Evolutionary conservation across 2,797 vertebrate genomes (phyloP).

Genomic region (Myotis findleyi): DNA sequence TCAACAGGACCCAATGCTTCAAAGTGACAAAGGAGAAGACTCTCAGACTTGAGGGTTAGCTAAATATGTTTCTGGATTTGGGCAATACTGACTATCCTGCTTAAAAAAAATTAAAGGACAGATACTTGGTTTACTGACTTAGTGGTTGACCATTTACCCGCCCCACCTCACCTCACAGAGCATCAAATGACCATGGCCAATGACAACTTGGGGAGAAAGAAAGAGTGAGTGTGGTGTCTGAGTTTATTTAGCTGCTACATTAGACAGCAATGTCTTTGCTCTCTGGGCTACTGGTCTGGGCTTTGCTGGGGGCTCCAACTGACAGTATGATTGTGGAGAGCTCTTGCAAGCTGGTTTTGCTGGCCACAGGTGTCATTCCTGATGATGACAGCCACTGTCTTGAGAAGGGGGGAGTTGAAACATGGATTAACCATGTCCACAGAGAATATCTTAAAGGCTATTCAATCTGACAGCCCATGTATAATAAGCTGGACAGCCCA

Average conservation of each 20-base stretch:
- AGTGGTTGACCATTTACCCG: background rate
- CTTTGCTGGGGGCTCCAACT: slow-evolving; percentile 7
- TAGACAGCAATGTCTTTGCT: slow-evolving; percentile 60
- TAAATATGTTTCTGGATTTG: slow-evolving; percentile 23
- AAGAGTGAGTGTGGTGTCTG: background rate
- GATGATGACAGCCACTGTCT: slow-evolving; percentile 65
- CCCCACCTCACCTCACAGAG: background rate
- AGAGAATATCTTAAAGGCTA: slow-evolving; percentile 42
- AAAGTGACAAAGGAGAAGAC: slow-evolving; percentile 24
- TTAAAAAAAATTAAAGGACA: background rate
- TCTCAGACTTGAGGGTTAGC: background rate
- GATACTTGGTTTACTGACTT: background rate
- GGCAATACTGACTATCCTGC: background rate
- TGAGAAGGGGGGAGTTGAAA: slow-evolving; percentile 15
- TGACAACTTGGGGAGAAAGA: slow-evolving; percentile 46
- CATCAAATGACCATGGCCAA: background rate
- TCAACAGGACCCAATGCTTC: slow-evolving; percentile 26
- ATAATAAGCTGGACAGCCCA: background rate
- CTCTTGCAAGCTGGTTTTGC: slow-evolving; percentile 39
- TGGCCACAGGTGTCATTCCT: slow-evolving; percentile 44
- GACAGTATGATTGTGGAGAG: slow-evolving; percentile 51
- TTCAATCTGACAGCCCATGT: slow-evolving; percentile 20
- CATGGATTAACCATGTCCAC: slow-evolving; percentile 74
- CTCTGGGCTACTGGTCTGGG: accelerated
- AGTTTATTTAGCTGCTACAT: slow-evolving; percentile 28